Percentiles rank a stretch among this genome's conserved stretches.
These are phyloP conservation scores for Xiphydria camelus DNA, from an alignment of 2,888 invertebrate genomes.

Conservation along the genomic window DNA sequence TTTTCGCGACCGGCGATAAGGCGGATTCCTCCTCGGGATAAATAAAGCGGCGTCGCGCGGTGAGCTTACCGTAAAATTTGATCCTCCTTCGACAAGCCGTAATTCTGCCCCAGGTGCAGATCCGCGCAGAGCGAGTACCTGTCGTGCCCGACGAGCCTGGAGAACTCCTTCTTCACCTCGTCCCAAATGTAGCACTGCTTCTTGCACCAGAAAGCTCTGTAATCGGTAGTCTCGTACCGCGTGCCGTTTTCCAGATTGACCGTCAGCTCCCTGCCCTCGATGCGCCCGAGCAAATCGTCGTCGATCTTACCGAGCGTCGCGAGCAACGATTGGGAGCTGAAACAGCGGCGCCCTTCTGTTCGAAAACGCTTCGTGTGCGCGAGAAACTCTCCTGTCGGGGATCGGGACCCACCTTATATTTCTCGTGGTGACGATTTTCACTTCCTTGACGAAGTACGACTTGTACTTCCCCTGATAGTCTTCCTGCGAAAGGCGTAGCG, in stretches of 20 bases:
- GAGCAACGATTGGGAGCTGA: conserved; percentile 25
- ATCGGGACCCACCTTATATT: conserved; percentile 45
- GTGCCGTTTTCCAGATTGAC: conserved; percentile 51
- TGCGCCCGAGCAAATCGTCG: conserved; percentile 31
- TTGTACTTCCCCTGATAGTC: conserved; percentile 61
- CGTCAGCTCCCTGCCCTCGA: conserved; percentile 35
- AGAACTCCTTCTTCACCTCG: conserved; percentile 54
- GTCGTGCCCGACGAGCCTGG: conserved; percentile 59
- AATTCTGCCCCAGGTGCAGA: conserved; percentile 51
- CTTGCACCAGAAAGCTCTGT: conserved; percentile 60
- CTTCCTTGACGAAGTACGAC: conserved; percentile 59
- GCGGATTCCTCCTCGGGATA: too few species aligned
- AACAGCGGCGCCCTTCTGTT: too few species aligned
- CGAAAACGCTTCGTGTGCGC: too few species aligned
- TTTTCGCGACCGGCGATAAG: too few species aligned
- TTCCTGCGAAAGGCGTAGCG: conserved; percentile 48
- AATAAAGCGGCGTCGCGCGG: too few species aligned
- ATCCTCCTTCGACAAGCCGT: conserved; percentile 65
- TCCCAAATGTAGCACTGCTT: conserved; percentile 64
- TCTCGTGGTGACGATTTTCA: conserved; percentile 50
- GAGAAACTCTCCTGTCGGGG: too few species aligned
- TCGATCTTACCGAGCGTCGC: conserved; percentile 23
- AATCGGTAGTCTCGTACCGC: conserved; percentile 44
- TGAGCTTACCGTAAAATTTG: conserved; percentile 66
- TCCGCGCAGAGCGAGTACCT: conserved; percentile 52